phyloP scores from a whole-genome alignment of 2,888 invertebrate genomes.

The Plagodis pulveraria region DNA sequence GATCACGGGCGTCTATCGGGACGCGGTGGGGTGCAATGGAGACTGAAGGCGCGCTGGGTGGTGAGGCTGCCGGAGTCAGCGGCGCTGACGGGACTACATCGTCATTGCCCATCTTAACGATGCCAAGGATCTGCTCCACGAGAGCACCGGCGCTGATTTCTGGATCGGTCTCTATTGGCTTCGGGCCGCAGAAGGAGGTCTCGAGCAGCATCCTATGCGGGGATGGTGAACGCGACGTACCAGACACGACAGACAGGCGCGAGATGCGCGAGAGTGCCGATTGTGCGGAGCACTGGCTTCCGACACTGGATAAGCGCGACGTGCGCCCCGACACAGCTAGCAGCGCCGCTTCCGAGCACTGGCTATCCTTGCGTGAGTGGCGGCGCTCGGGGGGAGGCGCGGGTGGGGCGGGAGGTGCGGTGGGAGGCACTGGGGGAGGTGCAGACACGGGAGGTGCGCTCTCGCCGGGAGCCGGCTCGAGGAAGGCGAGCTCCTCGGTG shows the following conservation, averaged over 20 bases:
- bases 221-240: slow-evolving; percentile 90
- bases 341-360: slow-evolving; percentile 91
- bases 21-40: slow-evolving; percentile 28
- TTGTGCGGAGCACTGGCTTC: slow-evolving; percentile 90
- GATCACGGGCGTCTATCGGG: slow-evolving; percentile 59
- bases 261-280: slow-evolving; percentile 70
- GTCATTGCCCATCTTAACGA: slow-evolving; percentile 55
- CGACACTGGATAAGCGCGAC: slow-evolving; percentile 89
- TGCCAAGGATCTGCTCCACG: slow-evolving; percentile 73
- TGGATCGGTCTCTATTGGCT: slow-evolving; percentile 86
- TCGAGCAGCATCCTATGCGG: slow-evolving; percentile 96
- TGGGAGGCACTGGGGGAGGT: slow-evolving; percentile 45
- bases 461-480: slow-evolving; percentile 83
- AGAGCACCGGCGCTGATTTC: slow-evolving; percentile 78
- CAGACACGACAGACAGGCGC: slow-evolving; percentile 79
- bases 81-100: slow-evolving; percentile 24
- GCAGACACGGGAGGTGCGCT: slow-evolving; percentile 51
- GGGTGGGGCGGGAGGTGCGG: slow-evolving; percentile 39
- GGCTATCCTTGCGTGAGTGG: slow-evolving; percentile 89
- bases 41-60: slow-evolving; percentile 46
- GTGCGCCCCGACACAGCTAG: slow-evolving; percentile 92
- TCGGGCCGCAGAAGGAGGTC: slow-evolving; percentile 95
- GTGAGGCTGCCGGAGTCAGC: slow-evolving; percentile 49
- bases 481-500: slow-evolving; percentile 94
- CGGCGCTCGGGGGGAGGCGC: slow-evolving; percentile 75